Conservation (phyloP, 2,888 invertebrate species). For the Romanomermis culicivorax region DNA sequence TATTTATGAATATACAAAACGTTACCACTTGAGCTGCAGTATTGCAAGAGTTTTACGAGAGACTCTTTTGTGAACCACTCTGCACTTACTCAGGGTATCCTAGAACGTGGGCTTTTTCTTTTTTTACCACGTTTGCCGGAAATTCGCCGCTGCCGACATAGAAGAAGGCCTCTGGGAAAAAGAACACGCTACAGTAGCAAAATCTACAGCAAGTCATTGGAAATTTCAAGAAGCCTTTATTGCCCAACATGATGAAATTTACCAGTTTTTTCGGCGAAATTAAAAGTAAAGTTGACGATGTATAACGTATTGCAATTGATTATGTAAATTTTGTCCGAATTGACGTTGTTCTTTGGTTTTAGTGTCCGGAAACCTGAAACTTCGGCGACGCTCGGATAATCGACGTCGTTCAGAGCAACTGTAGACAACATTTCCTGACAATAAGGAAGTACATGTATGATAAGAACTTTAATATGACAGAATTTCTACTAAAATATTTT, state of each 20-base stretch:
- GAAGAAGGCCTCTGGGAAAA: slow-evolving; percentile 17
- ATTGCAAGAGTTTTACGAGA: too few species aligned
- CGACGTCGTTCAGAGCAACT: slow-evolving; percentile 15
- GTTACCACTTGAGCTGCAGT: neutral
- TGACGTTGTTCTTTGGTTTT: slow-evolving; percentile 6
- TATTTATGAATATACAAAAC: neutral
- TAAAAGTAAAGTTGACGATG: slow-evolving; percentile 18
- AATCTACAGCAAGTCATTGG: neutral
- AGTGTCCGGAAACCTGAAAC: slow-evolving; percentile 3
- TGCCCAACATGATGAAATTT: too few species aligned
- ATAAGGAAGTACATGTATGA: too few species aligned
- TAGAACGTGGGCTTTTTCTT: slow-evolving; percentile 14
- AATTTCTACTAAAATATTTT: too few species aligned
- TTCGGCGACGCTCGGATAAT: slow-evolving; percentile 16
- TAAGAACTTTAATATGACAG: too few species aligned
- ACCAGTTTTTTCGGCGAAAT: slow-evolving; percentile 5
- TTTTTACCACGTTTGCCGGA: slow-evolving; percentile 16
- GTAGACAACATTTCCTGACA: slow-evolving; percentile 14
- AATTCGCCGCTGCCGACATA: slow-evolving; percentile 19
- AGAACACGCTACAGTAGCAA: neutral
- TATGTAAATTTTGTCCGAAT: slow-evolving; percentile 8
- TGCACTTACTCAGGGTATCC: slow-evolving; percentile 13
- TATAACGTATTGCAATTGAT: slow-evolving; percentile 20
- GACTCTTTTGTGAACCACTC: neutral
- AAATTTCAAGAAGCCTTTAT: neutral